A percentile compares a stretch with the other conserved stretches of the same genome.
These are phyloP conservation scores for Elysia crispata DNA, from an alignment of 2,888 invertebrate genomes.

Conservation along the genomic window DNA sequence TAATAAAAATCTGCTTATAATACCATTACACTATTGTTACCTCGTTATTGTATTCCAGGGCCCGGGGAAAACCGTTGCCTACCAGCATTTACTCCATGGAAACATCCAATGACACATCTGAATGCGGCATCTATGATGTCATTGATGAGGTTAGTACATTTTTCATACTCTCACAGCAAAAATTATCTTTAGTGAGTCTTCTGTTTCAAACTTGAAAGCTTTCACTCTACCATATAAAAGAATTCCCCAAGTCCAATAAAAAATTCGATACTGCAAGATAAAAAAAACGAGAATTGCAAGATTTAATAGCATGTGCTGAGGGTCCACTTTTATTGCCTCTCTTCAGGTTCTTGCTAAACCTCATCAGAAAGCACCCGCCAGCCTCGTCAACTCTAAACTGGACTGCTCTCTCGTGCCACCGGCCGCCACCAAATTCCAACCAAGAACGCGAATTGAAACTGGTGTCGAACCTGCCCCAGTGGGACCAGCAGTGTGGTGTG, in stretches of 20 bases:
- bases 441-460: too few relatives aligned
- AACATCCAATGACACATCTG: slow-evolving; percentile 26
- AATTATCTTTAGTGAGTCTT: not conserved
- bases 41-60: not conserved
- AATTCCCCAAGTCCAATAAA: too few relatives aligned
- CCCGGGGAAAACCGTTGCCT: not conserved
- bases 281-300: too few relatives aligned
- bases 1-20: not conserved
- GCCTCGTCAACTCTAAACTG: not conserved
- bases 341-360: not conserved
- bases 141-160: slow-evolving; percentile 34
- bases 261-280: too few relatives aligned
- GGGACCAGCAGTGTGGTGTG: too few relatives aligned
- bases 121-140: slow-evolving; percentile 38
- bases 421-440: not conserved
- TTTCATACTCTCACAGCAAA: not conserved
- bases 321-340: not conserved
- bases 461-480: too few relatives aligned
- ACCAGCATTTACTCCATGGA: slow-evolving; percentile 39
- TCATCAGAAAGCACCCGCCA: not conserved
- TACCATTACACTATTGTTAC: not conserved
- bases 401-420: not conserved
- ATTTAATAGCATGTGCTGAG: not conserved
- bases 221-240: too few relatives aligned
- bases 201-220: too few relatives aligned